Evolutionary conservation across 1,140 invertebrate species (phyloP), one percentile per base, ranked within the genome.

Genomic region (Contarinia nasturtii): DNA sequence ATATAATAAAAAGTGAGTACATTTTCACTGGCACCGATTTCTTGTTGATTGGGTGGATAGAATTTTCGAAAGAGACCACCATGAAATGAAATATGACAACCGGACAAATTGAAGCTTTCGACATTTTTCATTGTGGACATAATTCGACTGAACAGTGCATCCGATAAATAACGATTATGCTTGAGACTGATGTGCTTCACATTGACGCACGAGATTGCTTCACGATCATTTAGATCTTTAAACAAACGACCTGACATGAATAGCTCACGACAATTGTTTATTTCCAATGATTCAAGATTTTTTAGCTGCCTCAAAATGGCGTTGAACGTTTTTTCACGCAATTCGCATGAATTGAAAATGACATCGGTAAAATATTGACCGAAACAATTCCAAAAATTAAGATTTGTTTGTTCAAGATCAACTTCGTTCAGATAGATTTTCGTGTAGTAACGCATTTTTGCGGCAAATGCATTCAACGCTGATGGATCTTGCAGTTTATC

Each of bases 1-100:
- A 82, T 65, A 55, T 77, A 78, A 42, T 72, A 67, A 56, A 82
- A 83, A 33, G 80, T 82, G 11, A 84, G 58, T 10, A 82, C 73
- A 50, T 73, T 75, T 55, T 79, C 72, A 53, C 68, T 70, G 20
- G 66, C 61, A 50, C 63, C 47, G 12, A 51, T 45, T 59, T 58
- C 0, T n/a, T n/a, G n/a, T n/a, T n/a, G n/a, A n/a, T n/a, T n/a
- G n/a, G n/a, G n/a, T n/a, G 77, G 74, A 67, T 82, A 79, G 60
- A 78, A 79, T 42, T 71, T 73, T 54, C 72, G 71, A 37, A 75
- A 71, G 10, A 80, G 63, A 14, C 75, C 74, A 48, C 67, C 66
- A 59, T 80, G 79, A 57, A 80, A 83, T 17, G 76, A 74, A 14
- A 84, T 71, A 42, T 75, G 77, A 52, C 75, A 77, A 14, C 68